Evolutionary conservation across 2,888 invertebrate species (phyloP), one percentile per base, ranked within the genome.

Genomic region (Meandrusa payeni): DNA sequence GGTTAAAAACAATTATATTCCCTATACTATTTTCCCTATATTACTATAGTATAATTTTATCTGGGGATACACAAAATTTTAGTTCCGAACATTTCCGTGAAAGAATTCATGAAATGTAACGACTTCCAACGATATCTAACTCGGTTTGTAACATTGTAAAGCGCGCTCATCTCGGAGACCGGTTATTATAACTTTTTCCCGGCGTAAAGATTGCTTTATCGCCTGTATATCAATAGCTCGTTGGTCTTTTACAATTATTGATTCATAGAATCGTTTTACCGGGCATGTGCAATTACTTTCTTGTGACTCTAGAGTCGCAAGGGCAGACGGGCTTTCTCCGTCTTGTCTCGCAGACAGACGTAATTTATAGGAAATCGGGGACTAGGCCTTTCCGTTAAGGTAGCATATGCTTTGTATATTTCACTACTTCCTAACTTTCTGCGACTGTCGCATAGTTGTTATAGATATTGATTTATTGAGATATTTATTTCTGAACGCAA

Each of bases 241-340:
- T 37, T 31, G 24, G 27, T 38, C 26, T 32, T 32, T 38, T 15
- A 38, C 22, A 27, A 38, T 38, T 43, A 38, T 38, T 50, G 43
- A 68, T 71, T 73, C 71, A 73, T 71, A 69, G 64, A 76, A 73
- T 71, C 69, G 64, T 71, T 75, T 73, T 66, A 68, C 69, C 63
- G 67, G 69, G 73, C 69, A 68, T 70, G 67, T 71, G 69, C 69
- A 78, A 75, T 76, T 80, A 77, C 72, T 69, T 72, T 76, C 73
- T 75, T 71, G 69, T 67, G 59, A 61, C 75, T 68, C 69, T 76
- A 74, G 75, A 77, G 72, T 79, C 73, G 78, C 76, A 78, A 80
- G 78, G 80, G 81, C 78, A 78, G 73, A 73, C 76, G 57, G 73
- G 76, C 83, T 85, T 85, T 85, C 83, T 79, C 83, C 72, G 65